A percentile compares a stretch with the other conserved stretches of the same genome.
These are phyloP conservation scores for Aphaenogaster floridana DNA, from an alignment of 1,140 invertebrate genomes.

Conservation along the genomic window DNA sequence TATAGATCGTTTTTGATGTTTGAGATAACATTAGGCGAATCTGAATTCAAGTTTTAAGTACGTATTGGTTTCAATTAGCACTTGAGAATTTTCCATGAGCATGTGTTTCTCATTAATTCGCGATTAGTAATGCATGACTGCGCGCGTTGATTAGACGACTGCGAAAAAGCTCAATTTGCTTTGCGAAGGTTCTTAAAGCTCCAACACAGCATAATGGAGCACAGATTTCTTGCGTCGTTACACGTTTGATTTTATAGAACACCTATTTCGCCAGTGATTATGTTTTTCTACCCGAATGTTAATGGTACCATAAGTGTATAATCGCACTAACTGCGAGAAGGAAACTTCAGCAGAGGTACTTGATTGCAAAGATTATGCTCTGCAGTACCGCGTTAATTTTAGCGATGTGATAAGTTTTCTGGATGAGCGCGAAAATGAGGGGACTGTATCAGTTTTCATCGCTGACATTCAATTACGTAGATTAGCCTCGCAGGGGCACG, in stretches of 20 bases:
- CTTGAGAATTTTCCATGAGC: background rate
- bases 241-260: slow-evolving; percentile 14
- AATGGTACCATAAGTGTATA: background rate
- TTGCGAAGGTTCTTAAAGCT: slow-evolving; percentile 2
- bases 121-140: slow-evolving; percentile 51
- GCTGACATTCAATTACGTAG: slow-evolving; percentile 37
- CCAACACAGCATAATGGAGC: slow-evolving; percentile 11
- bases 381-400: slow-evolving; percentile 13
- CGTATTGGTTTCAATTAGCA: slow-evolving; percentile 3
- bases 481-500: background rate
- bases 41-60: background rate
- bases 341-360: background rate
- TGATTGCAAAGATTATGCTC: slow-evolving; percentile 5
- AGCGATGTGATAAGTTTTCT: background rate
- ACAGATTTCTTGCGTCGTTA: slow-evolving; percentile 29
- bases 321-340: slow-evolving; percentile 18
- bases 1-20: background rate
- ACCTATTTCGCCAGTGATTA: background rate
- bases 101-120: slow-evolving; percentile 40
- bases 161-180: slow-evolving; percentile 23
- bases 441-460: slow-evolving; percentile 32
- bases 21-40: background rate
- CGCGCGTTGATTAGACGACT: slow-evolving; percentile 37
- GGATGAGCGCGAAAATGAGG: slow-evolving; percentile 5
- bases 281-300: background rate